Percentiles rank a stretch among this genome's conserved stretches.
Evolutionary conservation across 2,797 vertebrate genomes (phyloP).

Genomic region (Limnodromus scolopaceus): DNA sequence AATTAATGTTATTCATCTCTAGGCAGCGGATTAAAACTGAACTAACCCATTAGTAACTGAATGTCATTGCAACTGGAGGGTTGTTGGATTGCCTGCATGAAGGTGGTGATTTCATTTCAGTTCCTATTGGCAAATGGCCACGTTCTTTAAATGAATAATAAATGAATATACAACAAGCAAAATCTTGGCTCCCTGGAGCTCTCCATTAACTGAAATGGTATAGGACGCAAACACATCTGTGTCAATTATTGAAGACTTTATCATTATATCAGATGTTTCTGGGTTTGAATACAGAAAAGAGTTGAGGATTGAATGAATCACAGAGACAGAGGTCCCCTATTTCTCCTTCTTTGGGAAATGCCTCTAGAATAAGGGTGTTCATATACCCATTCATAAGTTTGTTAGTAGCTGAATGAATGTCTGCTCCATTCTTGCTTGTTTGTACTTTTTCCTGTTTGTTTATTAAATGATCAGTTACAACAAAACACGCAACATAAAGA

Average conservation of each 20-base stretch:
- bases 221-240: background rate
- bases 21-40: constrained; percentile 61
- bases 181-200: constrained; percentile 37
- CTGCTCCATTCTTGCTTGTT: background rate
- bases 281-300: background rate
- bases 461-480: constrained; percentile 8
- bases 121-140: constrained; percentile 59
- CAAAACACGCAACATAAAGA: background rate
- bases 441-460: constrained; percentile 6
- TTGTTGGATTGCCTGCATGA: constrained; percentile 46
- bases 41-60: constrained; percentile 66
- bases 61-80: constrained; percentile 41
- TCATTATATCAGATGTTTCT: constrained; percentile 23
- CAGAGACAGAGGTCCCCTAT: background rate
- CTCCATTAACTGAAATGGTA: constrained; percentile 39
- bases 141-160: constrained; percentile 64
- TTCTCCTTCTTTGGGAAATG: background rate
- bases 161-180: constrained; percentile 61
- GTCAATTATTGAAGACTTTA: constrained; percentile 49
- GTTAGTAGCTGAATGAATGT: background rate
- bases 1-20: constrained; percentile 73
- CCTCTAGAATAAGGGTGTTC: background rate
- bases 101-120: constrained; percentile 64
- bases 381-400: background rate
- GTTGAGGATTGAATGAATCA: background rate